Conservation (phyloP, 2,888 invertebrate species). For the Linnaemya vulpina region DNA sequence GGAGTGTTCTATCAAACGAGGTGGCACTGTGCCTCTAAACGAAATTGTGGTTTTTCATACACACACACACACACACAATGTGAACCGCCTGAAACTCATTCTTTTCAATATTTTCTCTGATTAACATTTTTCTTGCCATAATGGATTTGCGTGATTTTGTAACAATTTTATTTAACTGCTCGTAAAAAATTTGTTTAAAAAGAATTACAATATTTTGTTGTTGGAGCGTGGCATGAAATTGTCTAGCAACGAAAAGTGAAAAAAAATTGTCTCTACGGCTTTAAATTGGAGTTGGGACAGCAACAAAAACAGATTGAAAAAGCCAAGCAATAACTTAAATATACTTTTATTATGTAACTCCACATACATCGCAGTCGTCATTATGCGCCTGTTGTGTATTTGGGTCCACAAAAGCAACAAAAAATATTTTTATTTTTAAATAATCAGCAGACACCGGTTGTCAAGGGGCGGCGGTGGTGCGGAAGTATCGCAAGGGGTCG, state of each 20-base stretch:
- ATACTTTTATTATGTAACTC: constrained; percentile 63
- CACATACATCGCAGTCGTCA: constrained; percentile 48
- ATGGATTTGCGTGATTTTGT: constrained; percentile 12
- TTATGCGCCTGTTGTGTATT: constrained; percentile 41
- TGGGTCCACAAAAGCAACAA: constrained; percentile 43
- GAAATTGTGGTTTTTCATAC: too few species aligned
- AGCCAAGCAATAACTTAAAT: constrained; percentile 35
- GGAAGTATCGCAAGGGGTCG: constrained; percentile 51
- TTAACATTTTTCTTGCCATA: background rate
- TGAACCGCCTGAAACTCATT: background rate
- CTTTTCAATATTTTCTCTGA: background rate
- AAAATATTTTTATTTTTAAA: constrained; percentile 30
- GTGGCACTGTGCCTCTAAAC: too few species aligned
- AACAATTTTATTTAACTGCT: constrained; percentile 19
- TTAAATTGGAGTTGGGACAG: constrained; percentile 38
- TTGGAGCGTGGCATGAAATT: constrained; percentile 38
- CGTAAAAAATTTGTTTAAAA: constrained; percentile 27
- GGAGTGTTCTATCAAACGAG: too few species aligned
- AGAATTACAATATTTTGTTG: constrained; percentile 17
- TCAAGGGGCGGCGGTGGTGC: constrained; percentile 29
- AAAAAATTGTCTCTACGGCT: constrained; percentile 24
- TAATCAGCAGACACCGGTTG: constrained; percentile 45
- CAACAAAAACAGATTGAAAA: constrained; percentile 20
- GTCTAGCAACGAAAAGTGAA: background rate
- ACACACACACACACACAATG: too few species aligned